phyloP scores from a whole-genome alignment of 2,888 invertebrate species.

The Nematopogon swammerdamellus region DNA sequence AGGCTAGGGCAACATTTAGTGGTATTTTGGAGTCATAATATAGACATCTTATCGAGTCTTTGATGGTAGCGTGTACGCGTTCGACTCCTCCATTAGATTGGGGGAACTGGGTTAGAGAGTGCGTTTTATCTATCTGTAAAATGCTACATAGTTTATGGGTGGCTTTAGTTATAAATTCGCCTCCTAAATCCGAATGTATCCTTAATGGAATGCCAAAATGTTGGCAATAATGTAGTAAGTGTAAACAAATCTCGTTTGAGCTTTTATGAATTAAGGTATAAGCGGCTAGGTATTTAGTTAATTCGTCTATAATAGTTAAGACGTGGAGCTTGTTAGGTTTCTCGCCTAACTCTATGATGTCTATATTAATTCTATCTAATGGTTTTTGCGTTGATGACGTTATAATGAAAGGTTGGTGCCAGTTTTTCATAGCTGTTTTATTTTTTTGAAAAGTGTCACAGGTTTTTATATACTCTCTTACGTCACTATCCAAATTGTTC shows the following conservation, averaged over 20 bases:
- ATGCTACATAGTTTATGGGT: too few relatives aligned
- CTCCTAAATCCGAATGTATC: too few relatives aligned
- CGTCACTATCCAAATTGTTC: conserved; percentile 8
- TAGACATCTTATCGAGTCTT: too few relatives aligned
- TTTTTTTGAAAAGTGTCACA: conserved; percentile 7
- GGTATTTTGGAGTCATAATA: too few relatives aligned
- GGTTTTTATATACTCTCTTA: conserved; percentile 7
- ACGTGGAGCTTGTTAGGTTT: conserved; percentile 1
- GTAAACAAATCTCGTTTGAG: conserved; percentile 1
- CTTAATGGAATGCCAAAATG: too few relatives aligned
- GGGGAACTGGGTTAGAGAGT: too few relatives aligned
- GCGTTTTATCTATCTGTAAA: too few relatives aligned
- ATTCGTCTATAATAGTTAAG: conserved; percentile 3
- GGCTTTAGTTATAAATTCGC: too few relatives aligned
- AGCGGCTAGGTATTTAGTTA: conserved; percentile 2
- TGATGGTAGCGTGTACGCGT: too few relatives aligned
- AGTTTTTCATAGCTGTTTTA: conserved; percentile 7
- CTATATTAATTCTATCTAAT: conserved; percentile 4
- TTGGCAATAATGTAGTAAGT: too few relatives aligned
- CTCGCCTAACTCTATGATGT: conserved; percentile 4
- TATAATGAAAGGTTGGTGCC: conserved; percentile 4
- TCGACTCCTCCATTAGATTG: too few relatives aligned
- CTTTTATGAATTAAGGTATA: conserved; percentile 3
- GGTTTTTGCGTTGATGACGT: conserved; percentile 2
- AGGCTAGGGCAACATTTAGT: too few relatives aligned